Evolutionary conservation across 2,888 invertebrate genomes (phyloP), one percentile per base, ranked within the genome.

Genomic region (Elegia similella): DNA sequence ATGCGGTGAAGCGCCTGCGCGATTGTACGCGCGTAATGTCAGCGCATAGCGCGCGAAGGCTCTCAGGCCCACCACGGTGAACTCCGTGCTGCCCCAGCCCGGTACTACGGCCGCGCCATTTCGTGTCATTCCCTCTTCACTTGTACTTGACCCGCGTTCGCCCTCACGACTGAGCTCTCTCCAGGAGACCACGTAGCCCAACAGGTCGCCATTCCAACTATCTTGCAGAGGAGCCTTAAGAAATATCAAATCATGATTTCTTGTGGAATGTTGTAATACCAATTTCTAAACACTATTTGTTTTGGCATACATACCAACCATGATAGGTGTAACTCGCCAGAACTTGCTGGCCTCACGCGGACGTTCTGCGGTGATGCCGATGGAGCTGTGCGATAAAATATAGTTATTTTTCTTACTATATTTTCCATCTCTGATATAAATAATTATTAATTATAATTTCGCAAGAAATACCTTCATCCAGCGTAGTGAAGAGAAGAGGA

Each of bases 21-120:
- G 94, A 83, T 96, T 97, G 80, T 95, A 95, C 3, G 97, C 96
- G 68, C 95, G 94, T 56, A 97, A 94, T 13, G 94, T 92, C 30
- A 98, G 92, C 61, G 95, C 94, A 86, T 97, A 97, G 64, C 95
- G 94, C 0, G 96, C 95, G 76, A 94, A 95, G 70, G 95, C 94
- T 65, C 94, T 92, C 61, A 96, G 89, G 17, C 94, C 94, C 13
- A 92, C 88, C 64, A 96, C 80, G 59, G 91, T 86, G 57, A 93
- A 86, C 78, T 94, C 94, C 7, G 93, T 92, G 59, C 94, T 93
- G 57, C 94, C 93, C 94, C 94, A 93, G 12, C 95, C 94, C 66
- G 92, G 92, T 34, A 93, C 93, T 54, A 93, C 92, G 1, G 63
- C 61, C 34, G 63, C 61, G 15, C 78, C 73, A n/a, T 63, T 62